Evolutionary conservation across 2,888 invertebrate genomes (phyloP), one percentile per base, ranked within the genome.

Genomic region (Diaperis boleti): DNA sequence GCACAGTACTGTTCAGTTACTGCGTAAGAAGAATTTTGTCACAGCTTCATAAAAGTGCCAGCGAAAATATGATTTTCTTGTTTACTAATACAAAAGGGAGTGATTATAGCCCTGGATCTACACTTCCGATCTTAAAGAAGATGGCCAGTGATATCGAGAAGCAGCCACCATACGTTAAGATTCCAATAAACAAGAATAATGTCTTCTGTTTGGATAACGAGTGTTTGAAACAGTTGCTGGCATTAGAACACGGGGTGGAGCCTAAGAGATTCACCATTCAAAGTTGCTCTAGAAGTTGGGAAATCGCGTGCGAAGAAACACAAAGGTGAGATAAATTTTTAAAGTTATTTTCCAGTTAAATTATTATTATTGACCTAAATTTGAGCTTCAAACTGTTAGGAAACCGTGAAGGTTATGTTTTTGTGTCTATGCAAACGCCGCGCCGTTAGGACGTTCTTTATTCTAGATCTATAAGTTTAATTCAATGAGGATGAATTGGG

Each of bases 151-250:
- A 73, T 1, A 72, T 78, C 3, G 50, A 57, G 20, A 22, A 64
- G 17, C 49, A 63, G 15, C 73, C 77, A 8, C 75, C 77, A 1
- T 31, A 71, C 44, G 74, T 74, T 1, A 61, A 69, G 6, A 74
- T 77, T 29, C 72, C 70, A 13, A 13, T 52, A 5, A 65, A 72
- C 18, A 65, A 69, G 3, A 67, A 72, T 1, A 80, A 80, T 44
- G 71, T 74, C 2, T 80, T 79, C 61, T 79, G 77, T 60, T 74
- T 79, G 35, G 80, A 80, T 52, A 79, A 79, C 63, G 79, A 79
- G 63, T 70, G 73, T 7, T 79, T 79, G 56, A 70, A 74, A 39
- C 76, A 72, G 69, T 66, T 80, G 55, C 74, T 76, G 6, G 78
- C 33, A 11, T 5, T 22, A n/a, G 20, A 44, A 8, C 13, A 39